Evolutionary conservation across 2,888 invertebrate species (phyloP), one percentile per base, ranked within the genome.

Genomic region (Eristalis arbustorum): DNA sequence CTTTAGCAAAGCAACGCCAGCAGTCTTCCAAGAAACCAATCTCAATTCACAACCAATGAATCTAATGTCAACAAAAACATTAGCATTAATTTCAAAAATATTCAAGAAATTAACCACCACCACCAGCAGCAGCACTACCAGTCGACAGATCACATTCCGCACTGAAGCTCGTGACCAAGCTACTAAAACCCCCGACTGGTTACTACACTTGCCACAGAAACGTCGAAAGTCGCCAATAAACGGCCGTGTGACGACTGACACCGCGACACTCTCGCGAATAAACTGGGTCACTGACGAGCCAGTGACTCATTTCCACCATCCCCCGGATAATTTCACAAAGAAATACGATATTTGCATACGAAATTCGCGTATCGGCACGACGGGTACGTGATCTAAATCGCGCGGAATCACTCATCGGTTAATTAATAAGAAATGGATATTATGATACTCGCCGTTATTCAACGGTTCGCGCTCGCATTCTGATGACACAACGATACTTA

Each of bases 201-300:
- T 49, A 49, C 8, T 49, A 49, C 8, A 49, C 49, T 18, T 49
- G 49, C 49, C 49, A 18, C 8, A 49, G 2, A 49, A 49, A 18
- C n/a, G 40, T 23, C 23, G 22, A 40, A 42, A 25, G n/a, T 56
- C 31, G 13, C 22, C 14, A 57, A 57, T 23, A 59, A 57, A 34
- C 13, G 23, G n/a, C 3, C 42, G 42, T 14, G 42, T 42, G 49
- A 18, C 49, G 49, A 18, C 49, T 42, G 49, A 18, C 49, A 18
- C 6, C 49, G 18, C 25, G 25, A 25, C 25, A 3, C n/a, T 37
- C 34, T 37, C 34, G 25, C 18, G 28, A 6, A 49, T 72, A 31
- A 72, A 49, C 42, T 62, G 72, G 72, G 72, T 34, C 72, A 42
- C 31, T 23, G 31, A 25, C 11, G 13, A 71, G 23, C 23, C n/a